phyloP scores from a whole-genome alignment of 23 tunicate species.

The Phallusia fumigata region DNA sequence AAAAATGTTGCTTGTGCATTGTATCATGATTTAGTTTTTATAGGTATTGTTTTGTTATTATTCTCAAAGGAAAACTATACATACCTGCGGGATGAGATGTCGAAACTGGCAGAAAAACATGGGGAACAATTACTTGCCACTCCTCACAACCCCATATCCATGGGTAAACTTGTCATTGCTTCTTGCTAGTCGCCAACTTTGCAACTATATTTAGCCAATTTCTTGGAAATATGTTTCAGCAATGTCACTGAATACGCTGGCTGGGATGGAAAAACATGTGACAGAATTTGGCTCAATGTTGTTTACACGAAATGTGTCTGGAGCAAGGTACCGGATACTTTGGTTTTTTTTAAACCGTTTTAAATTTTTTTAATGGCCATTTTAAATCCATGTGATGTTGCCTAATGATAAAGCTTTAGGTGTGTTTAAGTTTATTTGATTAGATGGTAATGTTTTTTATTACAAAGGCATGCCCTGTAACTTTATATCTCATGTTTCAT shows the following conservation, averaged over 20 bases:
- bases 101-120: slow-evolving; percentile 54
- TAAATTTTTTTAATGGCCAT: background rate
- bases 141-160: slow-evolving; percentile 82
- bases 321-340: slow-evolving; percentile 55
- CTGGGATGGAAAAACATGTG: slow-evolving; percentile 15
- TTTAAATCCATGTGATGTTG: background rate
- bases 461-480: too few relatives aligned
- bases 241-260: slow-evolving; percentile 45
- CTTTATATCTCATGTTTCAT: too few relatives aligned
- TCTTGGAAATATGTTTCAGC: slow-evolving; percentile 49
- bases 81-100: slow-evolving; percentile 56
- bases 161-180: slow-evolving; percentile 40
- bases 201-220: slow-evolving; percentile 16
- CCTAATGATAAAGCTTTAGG: background rate
- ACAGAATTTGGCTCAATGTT: slow-evolving; percentile 97
- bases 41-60: background rate
- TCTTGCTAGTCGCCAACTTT: background rate
- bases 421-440: background rate
- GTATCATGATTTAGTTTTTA: too few relatives aligned
- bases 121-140: slow-evolving; percentile 68
- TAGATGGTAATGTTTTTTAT: background rate
- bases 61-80: slow-evolving; percentile 57
- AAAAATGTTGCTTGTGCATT: background rate
- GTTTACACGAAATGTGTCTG: slow-evolving; percentile 81
- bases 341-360: background rate